A percentile compares a stretch with the other conserved stretches of the same genome.
phyloP scores from a whole-genome alignment of 2,888 invertebrate species.

The Meiosimyza decipiens region DNA sequence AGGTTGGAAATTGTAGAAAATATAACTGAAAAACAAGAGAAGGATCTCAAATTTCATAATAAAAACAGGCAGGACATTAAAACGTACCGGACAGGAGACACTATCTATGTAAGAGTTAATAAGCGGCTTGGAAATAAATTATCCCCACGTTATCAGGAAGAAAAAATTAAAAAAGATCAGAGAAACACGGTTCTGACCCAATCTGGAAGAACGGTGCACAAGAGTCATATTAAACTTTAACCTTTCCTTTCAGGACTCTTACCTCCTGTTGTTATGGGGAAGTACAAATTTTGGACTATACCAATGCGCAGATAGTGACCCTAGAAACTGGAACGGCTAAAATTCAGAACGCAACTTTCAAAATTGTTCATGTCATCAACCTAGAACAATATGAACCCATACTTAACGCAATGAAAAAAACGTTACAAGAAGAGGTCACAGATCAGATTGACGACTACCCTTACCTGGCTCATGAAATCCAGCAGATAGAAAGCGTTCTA shows the following conservation, averaged over 20 bases:
- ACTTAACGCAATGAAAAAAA: not conserved
- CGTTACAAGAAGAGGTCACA: too few species aligned
- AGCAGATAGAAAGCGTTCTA: too few species aligned
- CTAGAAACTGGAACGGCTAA: constrained; percentile 6
- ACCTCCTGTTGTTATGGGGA: not conserved
- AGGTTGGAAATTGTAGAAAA: too few species aligned
- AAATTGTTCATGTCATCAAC: constrained; percentile 36
- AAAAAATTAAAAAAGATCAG: constrained; percentile 17
- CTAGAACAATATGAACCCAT: constrained; percentile 14
- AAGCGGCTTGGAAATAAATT: constrained; percentile 35
- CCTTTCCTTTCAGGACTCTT: too few species aligned
- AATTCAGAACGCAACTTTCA: constrained; percentile 33
- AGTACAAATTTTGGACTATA: constrained; percentile 28
- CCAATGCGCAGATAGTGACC: not conserved
- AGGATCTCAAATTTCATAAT: constrained; percentile 30
- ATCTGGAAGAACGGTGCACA: too few species aligned
- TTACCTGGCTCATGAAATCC: too few species aligned
- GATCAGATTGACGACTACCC: too few species aligned
- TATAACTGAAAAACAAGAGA: constrained; percentile 22
- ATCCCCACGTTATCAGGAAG: constrained; percentile 29
- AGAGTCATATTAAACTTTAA: too few species aligned
- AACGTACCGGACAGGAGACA: constrained; percentile 24
- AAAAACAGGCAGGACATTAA: constrained; percentile 8
- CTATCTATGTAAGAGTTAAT: constrained; percentile 28
- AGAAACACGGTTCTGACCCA: too few species aligned